Percentiles rank a stretch among this genome's conserved stretches.
Evolutionary conservation across 2,113 vertebrate genomes (phyloP).

Genomic region (Clarias batrachus): DNA sequence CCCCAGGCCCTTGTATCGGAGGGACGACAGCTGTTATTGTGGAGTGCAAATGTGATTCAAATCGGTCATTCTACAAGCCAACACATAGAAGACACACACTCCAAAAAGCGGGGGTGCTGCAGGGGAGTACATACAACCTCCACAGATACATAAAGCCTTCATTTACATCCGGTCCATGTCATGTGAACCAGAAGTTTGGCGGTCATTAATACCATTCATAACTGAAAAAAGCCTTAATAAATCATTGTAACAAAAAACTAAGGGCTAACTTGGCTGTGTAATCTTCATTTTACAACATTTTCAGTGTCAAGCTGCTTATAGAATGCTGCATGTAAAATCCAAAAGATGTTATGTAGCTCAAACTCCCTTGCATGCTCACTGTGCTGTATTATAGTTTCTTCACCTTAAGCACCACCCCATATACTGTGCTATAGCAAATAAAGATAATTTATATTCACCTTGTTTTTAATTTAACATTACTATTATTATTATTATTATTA

Average conservation of each 20-base stretch:
- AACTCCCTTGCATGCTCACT: slow-evolving; percentile 36
- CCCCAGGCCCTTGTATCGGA: slow-evolving; percentile 40
- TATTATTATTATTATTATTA: not conserved
- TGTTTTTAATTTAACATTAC: not conserved
- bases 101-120: slow-evolving; percentile 12
- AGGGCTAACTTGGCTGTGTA: slow-evolving; percentile 3
- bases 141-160: slow-evolving; percentile 19
- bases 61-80: not conserved
- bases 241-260: not conserved
- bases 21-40: slow-evolving; percentile 25
- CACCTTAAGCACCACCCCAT: slow-evolving; percentile 14
- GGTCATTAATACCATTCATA: not conserved
- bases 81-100: slow-evolving; percentile 24
- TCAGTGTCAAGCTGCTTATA: not conserved
- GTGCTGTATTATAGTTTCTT: slow-evolving; percentile 38
- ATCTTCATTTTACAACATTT: slow-evolving; percentile 8
- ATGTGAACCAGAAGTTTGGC: not conserved
- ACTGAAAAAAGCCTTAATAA: not conserved
- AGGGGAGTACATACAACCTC: slow-evolving; percentile 34
- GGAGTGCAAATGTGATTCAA: slow-evolving; percentile 47
- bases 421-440: slow-evolving; percentile 53
- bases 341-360: slow-evolving; percentile 34
- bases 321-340: slow-evolving; percentile 32
- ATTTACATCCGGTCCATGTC: not conserved
- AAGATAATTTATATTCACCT: slow-evolving; percentile 44